Evolutionary conservation across 2,797 vertebrate genomes (phyloP), one percentile per base, ranked within the genome.

Genomic region (Hirundo rustica): DNA sequence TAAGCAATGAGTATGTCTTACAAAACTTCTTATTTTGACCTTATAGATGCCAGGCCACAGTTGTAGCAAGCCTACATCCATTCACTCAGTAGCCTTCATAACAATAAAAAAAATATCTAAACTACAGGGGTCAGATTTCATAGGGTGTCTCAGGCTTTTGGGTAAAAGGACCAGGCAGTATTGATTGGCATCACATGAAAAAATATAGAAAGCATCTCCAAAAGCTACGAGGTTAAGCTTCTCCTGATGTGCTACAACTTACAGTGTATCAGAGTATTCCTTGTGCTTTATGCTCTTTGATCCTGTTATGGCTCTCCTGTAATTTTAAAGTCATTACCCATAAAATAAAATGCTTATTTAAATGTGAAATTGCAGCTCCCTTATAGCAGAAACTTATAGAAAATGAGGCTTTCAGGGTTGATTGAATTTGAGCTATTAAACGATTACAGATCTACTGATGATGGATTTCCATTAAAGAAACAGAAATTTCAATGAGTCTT

Each of bases 391-490:
- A 95, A 95, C 45, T 50, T 89, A 81, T 10, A 57, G 85, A 88
- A 88, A 83, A 84, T 1, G 8, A 88, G 54, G 30, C 34, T 57
- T 55, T 23, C 48, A 73, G 51, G 21, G 51, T 51, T 93, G 95
- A 94, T 50, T 93, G 92, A 96, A 95, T 93, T 77, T 60, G 40
- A 94, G 75, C 71, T 93, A 95, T 82, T 95, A 93, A 95, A 91
- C 4, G 30, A 92, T 95, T 92, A 94, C n/a, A 57, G 88, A 81
- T 88, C 72, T 89, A 89, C 38, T 93, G 78, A 85, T 77, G 47
- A 65, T 23, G 7, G 66, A 40, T 18, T 73, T 53, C 73, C 36
- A 77, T 61, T 25, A 76, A 66, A 75, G 86, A 75, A 89, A 44
- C 13, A 71, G 19, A 47, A 38, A 75, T 85, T 81, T 75, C 75